Evolutionary conservation across 2,113 vertebrate species (phyloP).

Genomic region (Oncorhynchus mykiss): DNA sequence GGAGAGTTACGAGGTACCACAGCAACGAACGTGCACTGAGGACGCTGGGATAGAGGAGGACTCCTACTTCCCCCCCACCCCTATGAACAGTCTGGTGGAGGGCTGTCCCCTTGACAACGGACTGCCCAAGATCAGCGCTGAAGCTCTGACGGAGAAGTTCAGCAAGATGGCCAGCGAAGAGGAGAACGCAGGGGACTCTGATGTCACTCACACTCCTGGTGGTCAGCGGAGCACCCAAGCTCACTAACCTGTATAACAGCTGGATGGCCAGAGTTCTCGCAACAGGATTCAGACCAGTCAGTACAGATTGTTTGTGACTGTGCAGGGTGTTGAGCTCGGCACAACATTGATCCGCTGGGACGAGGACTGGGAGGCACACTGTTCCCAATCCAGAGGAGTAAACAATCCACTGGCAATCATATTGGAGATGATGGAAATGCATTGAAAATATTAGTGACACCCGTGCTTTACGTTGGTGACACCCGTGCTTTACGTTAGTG

Average conservation of each 20-base stretch:
- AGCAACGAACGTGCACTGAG: constrained; percentile 15
- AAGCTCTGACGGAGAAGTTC: constrained; percentile 83
- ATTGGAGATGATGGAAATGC: background rate
- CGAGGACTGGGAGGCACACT: background rate
- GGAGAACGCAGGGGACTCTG: constrained; percentile 29
- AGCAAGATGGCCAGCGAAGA: constrained; percentile 63
- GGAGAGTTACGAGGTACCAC: constrained; percentile 6
- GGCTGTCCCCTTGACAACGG: constrained; percentile 88
- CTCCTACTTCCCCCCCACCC: constrained; percentile 79
- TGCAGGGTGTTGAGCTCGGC: background rate
- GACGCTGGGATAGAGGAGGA: constrained; percentile 69
- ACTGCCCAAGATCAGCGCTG: constrained; percentile 78
- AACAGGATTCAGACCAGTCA: background rate
- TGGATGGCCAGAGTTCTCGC: background rate
- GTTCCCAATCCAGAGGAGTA: no score
- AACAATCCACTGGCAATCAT: background rate
- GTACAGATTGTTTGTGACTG: background rate
- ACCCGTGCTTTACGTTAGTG: no score
- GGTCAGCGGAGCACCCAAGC: background rate
- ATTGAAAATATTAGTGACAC: no score
- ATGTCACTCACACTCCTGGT: background rate
- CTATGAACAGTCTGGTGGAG: constrained; percentile 96
- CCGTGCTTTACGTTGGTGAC: no score
- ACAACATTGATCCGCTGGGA: background rate
- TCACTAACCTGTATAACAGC: no score